Percentiles rank a stretch among this genome's conserved stretches.
Conservation (phyloP, 2,113 vertebrate species). For the Okapia johnstoni region DNA sequence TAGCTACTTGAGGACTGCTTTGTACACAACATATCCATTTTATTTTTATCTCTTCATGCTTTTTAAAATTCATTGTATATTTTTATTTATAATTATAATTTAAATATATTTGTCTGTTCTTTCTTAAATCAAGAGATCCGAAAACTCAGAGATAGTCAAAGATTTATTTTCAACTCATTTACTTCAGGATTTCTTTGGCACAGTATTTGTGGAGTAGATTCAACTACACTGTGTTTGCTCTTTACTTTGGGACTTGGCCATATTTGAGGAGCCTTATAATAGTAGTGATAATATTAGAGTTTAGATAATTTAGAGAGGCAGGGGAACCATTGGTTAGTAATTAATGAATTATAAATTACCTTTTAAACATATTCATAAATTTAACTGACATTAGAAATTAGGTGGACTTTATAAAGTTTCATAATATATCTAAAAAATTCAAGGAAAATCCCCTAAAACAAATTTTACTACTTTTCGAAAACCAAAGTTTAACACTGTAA, state of each 20-base stretch:
- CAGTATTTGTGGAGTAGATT: not conserved
- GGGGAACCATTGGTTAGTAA: not conserved
- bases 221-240: not conserved
- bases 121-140: not conserved
- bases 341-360: not conserved
- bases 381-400: not conserved
- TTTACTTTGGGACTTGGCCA: not conserved
- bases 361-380: not conserved
- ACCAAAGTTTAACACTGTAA: not conserved
- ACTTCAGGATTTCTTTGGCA: not conserved
- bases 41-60: not conserved
- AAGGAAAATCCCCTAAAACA: not conserved
- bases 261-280: not conserved
- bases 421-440: not conserved
- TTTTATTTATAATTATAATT: constrained; percentile 3
- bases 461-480: not conserved
- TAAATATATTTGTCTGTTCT: not conserved
- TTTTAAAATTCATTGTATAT: not conserved
- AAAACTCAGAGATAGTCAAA: not conserved
- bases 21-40: not conserved
- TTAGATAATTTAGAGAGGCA: not conserved
- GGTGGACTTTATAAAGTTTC: not conserved
- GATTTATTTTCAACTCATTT: not conserved
- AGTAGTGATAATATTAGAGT: not conserved
- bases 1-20: not conserved